Base-by-base conservation (phyloP, 2,888 invertebrate genomes). In the Papilio protenor region DNA sequence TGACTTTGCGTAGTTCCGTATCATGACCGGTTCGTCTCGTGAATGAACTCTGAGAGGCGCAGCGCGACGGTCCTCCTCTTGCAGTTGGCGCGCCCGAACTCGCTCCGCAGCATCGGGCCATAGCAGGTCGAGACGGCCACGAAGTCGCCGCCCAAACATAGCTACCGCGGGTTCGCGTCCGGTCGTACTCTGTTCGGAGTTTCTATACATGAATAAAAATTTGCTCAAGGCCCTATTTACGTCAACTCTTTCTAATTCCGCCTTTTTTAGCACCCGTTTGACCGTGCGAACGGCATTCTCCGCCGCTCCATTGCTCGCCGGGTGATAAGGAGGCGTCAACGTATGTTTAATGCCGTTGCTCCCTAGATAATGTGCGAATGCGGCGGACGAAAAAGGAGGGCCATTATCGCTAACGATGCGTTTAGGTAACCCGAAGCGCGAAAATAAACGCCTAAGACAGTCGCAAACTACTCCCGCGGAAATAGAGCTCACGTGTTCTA, bases 381-480 rank as follows among this genome's bases (percentile, higher is more conserved):
- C 64, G 4, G 23, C 64, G 16, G 80, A 79, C 10, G 81, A 73
- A 73, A 81, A 83, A 1, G 81, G 82, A 0, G 83, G 81, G 3
- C 83, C 81, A 57, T 82, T 82, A 33, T 82, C 82, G 74, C 79
- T 82, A 2, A 83, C 79, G 40, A 83, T 55, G 18, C 75, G 69
- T 66, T 79, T 77, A 3, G 82, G 81, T 16, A 81, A 59, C 5
- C 81, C 81, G 27, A 80, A 81, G 16, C 79, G 73, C 2, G 79
- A 72, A 73, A 80, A 81, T 45, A 80, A 18, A 40, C 33, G 27
- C 45, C 80, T 64, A 16, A 82, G 66, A 40, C n/a, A n/a, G 4
- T 27, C 64, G 12, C 78, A 78, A 0, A 80, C 73, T 0, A 76
- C 40, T 1, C 14, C n/a, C 27, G 81, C 80, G 2, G 81, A 76